Evolutionary conservation across 2,113 vertebrate genomes (phyloP).

Genomic region (Paratilapia polleni): DNA sequence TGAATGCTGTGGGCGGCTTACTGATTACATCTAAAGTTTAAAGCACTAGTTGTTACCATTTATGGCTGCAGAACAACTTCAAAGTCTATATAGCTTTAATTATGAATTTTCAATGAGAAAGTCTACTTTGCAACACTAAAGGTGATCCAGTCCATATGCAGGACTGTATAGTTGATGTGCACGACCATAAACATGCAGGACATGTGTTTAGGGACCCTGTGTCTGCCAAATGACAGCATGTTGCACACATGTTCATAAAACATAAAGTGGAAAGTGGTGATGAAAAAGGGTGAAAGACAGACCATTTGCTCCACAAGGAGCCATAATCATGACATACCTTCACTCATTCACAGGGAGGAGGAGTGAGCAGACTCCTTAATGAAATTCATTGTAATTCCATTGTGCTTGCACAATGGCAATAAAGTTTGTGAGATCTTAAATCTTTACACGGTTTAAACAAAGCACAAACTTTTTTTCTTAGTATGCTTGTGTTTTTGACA

Average conservation of each 20-base stretch:
- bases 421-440: neutral
- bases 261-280: slow-evolving; percentile 27
- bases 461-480: neutral
- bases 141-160: neutral
- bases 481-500: neutral
- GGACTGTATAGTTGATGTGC: slow-evolving; percentile 5
- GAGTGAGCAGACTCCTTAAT: neutral
- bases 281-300: slow-evolving; percentile 46
- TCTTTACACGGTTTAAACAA: slow-evolving; percentile 29
- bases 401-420: neutral
- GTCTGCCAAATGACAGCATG: slow-evolving; percentile 29
- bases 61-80: neutral
- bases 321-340: slow-evolving; percentile 12
- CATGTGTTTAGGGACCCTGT: slow-evolving; percentile 3
- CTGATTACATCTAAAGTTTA: neutral
- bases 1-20: neutral
- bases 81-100: neutral
- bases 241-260: slow-evolving; percentile 49
- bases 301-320: slow-evolving; percentile 18
- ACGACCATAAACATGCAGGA: slow-evolving; percentile 10
- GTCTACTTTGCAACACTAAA: neutral
- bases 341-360: neutral
- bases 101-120: neutral
- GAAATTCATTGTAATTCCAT: neutral
- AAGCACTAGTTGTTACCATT: neutral